Evolutionary conservation across 2,113 vertebrate species (phyloP), one percentile per base, ranked within the genome.

Genomic region (Chaenocephalus aceratus): DNA sequence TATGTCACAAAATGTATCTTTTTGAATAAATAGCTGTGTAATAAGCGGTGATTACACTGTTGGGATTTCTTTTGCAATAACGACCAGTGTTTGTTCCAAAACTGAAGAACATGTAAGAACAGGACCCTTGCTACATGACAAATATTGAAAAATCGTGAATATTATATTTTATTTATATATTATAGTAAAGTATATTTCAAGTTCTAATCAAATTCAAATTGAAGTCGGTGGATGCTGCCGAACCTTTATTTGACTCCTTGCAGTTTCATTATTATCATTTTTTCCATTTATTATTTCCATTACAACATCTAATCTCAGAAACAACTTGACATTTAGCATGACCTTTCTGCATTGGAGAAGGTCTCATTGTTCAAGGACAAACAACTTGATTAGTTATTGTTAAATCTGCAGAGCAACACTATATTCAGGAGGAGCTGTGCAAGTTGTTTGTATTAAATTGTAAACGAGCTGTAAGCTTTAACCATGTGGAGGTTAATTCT

Each of bases 271-370:
- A 21, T 54, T 5, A 18, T 30, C 2, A 4, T 65, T 48, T 44
- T 13, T 36, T 23, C 23, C 41, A 63, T 1, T 10, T 23, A 53
- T 69, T 58, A 36, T 78, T 74, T 72, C 5, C 11, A 76, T 76
- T 76, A 76, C 41, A 57, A 12, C 56, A 45, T 54, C 45, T 67
- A 26, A 67, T 62, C 18, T 64, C 51, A 58, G 44, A 61, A 75
- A 53, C 65, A 64, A 84, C 59, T 54, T 75, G 75, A 83, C 70
- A 84, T 80, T 72, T 68, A 73, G 6, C 2, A 26, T 41, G 62
- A 23, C 16, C 15, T 30, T 41, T 5, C 30, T 54, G 23, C 64
- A 10, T 30, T 7, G 10, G 10, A 73, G 44, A 57, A 23, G 52
- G 49, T 57, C 16, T 58, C 2, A 26, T 68, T 63, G 49, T 77